Conservation (phyloP, 2,113 vertebrate genomes). For the Saimiri boliviensis region DNA sequence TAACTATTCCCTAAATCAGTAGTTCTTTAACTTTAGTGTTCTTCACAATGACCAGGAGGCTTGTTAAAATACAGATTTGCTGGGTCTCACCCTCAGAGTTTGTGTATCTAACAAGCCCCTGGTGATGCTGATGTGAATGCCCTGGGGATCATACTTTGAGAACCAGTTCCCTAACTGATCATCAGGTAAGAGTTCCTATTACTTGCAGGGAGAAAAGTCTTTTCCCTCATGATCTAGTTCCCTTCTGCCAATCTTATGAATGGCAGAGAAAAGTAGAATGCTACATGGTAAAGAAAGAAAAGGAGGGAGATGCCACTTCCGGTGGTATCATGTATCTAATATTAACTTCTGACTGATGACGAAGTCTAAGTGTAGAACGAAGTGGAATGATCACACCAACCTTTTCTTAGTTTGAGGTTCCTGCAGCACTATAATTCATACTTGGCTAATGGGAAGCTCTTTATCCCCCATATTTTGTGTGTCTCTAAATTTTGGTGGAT, state of each 20-base stretch:
- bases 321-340: not conserved
- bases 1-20: not conserved
- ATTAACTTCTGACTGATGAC: not conserved
- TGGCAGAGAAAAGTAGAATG: not conserved
- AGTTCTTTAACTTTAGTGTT: not conserved
- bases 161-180: not conserved
- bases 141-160: not conserved
- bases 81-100: not conserved
- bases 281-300: not conserved
- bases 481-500: not conserved
- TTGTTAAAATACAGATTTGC: slow-evolving; percentile 37
- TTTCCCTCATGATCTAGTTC: not conserved
- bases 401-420: not conserved
- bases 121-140: not conserved
- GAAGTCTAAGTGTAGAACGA: not conserved
- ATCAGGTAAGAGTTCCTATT: not conserved
- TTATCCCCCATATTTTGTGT: not conserved
- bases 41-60: not conserved
- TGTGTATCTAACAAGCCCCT: slow-evolving; percentile 26
- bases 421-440: not conserved
- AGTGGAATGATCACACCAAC: not conserved
- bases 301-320: not conserved
- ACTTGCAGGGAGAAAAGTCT: not conserved
- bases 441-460: not conserved
- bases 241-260: not conserved